A percentile compares a stretch with the other conserved stretches of the same genome.
Evolutionary conservation across 2,113 vertebrate genomes (phyloP).

Genomic region (Phrynosoma blainvillii): DNA sequence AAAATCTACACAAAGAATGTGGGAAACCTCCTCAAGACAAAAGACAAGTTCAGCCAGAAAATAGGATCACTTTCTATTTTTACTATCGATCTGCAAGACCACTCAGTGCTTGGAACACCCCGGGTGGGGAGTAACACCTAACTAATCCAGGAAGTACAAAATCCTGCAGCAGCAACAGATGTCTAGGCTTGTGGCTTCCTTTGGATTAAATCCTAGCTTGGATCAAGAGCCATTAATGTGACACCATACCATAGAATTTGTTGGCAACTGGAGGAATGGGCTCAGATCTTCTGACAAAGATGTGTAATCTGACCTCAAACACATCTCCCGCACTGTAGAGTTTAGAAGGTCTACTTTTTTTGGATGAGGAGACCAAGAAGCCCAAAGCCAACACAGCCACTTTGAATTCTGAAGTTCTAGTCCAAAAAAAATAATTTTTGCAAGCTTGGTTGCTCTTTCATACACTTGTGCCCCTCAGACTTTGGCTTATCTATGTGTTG

Average conservation of each 20-base stretch:
- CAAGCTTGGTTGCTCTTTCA: too few species aligned
- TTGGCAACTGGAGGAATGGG: not conserved
- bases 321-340: too few species aligned
- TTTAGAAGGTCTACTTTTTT: too few species aligned
- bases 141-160: conserved; percentile 2
- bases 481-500: too few species aligned
- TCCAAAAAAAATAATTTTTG: too few species aligned
- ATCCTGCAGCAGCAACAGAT: not conserved
- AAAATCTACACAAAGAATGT: not conserved
- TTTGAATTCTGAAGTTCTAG: too few species aligned
- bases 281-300: too few species aligned
- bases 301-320: too few species aligned
- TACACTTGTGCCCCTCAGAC: too few species aligned
- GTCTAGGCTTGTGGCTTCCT: not conserved
- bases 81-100: not conserved
- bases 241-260: not conserved
- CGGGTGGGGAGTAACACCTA: not conserved
- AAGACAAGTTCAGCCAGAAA: conserved; percentile 23
- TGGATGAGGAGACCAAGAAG: too few species aligned
- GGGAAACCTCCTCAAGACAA: not conserved
- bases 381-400: too few species aligned
- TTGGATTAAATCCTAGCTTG: not conserved
- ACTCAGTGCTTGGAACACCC: fast-evolving
- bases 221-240: not conserved
- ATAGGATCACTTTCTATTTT: not conserved